Conservation (phyloP, 2,888 invertebrate genomes). For the Drosophila sordidula region DNA sequence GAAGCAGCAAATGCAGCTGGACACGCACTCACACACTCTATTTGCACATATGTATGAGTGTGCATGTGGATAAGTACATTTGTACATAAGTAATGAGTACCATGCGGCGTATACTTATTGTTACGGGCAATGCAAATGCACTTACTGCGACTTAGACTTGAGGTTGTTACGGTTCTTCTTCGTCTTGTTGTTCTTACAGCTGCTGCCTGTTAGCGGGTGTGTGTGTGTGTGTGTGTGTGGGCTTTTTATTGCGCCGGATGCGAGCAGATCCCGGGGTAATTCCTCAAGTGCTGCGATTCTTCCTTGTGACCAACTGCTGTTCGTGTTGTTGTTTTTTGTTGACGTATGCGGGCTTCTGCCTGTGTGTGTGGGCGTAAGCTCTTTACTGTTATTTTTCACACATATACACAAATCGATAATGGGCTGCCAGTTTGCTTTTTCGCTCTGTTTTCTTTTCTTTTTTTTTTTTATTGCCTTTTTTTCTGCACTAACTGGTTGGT, state of each 20-base stretch:
- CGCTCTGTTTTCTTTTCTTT: constrained; percentile 28
- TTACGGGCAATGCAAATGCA: constrained; percentile 61
- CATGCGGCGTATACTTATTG: constrained; percentile 60
- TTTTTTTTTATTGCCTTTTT: neutral
- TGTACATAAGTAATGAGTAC: constrained; percentile 32
- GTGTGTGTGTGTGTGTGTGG: constrained; percentile 5
- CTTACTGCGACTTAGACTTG: constrained; percentile 59
- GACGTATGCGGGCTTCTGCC: constrained; percentile 44
- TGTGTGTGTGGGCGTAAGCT: constrained; percentile 43
- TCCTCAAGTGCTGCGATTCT: constrained; percentile 43
- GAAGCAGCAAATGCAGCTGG: constrained; percentile 39
- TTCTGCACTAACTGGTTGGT: constrained; percentile 12
- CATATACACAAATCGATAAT: constrained; percentile 80
- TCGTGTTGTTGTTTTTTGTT: constrained; percentile 44
- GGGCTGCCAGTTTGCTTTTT: constrained; percentile 42
- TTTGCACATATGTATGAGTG: too few relatives aligned
- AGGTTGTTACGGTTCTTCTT: constrained; percentile 34
- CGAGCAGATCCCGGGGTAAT: constrained; percentile 49
- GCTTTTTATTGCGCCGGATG: constrained; percentile 34
- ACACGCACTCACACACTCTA: constrained; percentile 11
- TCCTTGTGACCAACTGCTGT: constrained; percentile 46
- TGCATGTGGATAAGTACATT: neutral
- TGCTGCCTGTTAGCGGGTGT: constrained; percentile 1
- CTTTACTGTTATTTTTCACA: constrained; percentile 74
- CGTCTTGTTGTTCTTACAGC: constrained; percentile 20